Percentiles rank a stretch among this genome's conserved stretches.
phyloP scores from a whole-genome alignment of 2,888 invertebrate species.

The Smittia sp. region DNA sequence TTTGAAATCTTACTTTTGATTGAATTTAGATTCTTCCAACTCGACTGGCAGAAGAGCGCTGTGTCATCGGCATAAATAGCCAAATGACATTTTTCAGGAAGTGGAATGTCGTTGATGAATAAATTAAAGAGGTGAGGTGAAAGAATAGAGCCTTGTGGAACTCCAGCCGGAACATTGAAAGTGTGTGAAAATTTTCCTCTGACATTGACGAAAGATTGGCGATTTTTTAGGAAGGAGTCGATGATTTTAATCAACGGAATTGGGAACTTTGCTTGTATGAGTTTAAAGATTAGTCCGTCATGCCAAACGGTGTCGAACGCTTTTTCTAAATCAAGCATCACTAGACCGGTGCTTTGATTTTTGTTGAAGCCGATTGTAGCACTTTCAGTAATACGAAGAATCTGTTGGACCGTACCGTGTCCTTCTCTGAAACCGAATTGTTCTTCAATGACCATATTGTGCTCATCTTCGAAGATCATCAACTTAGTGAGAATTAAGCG shows the following conservation, averaged over 20 bases:
- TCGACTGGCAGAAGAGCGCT: constrained; percentile 19
- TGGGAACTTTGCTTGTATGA: constrained; percentile 44
- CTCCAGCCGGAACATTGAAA: constrained; percentile 45
- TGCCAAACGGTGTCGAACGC: constrained; percentile 49
- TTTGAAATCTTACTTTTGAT: too few species aligned
- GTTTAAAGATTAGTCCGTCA: constrained; percentile 45
- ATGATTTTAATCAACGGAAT: constrained; percentile 44
- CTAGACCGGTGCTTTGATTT: constrained; percentile 44
- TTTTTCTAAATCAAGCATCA: constrained; percentile 47
- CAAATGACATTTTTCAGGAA: constrained; percentile 39
- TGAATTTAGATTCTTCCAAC: background rate
- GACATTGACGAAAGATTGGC: constrained; percentile 44
- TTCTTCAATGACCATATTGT: constrained; percentile 42
- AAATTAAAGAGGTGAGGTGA: constrained; percentile 44
- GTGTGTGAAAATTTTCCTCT: constrained; percentile 42
- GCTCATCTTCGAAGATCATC: constrained; percentile 31
- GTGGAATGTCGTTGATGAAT: constrained; percentile 45
- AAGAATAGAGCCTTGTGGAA: constrained; percentile 46
- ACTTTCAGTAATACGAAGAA: constrained; percentile 45
- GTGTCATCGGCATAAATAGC: constrained; percentile 43
- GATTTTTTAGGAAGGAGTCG: constrained; percentile 44
- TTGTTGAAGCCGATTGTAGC: constrained; percentile 45
- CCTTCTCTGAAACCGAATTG: constrained; percentile 47
- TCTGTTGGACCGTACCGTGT: constrained; percentile 46
- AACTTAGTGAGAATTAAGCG: constrained; percentile 43